Conservation (phyloP, 1,140 invertebrate species). For the Cydia fagiglandana region DNA sequence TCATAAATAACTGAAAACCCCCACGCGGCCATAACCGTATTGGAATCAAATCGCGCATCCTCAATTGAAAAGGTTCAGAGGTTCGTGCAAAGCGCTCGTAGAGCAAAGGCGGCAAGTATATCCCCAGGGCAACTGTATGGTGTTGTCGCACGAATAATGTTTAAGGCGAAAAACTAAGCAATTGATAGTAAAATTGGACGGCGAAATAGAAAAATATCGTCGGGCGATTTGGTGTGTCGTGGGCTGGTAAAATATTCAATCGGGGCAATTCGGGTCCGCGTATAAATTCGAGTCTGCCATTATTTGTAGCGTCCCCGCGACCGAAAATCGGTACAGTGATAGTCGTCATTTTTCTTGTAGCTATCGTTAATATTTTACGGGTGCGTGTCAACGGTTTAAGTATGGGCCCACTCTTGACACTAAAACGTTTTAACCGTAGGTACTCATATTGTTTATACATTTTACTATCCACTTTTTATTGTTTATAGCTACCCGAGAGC, state of each 20-base stretch:
- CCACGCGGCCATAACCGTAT: not conserved
- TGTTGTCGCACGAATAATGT: conserved; percentile 63
- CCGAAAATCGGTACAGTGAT: conserved; percentile 76
- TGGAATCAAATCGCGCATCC: not conserved
- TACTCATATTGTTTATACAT: conserved; percentile 77
- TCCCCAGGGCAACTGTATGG: conserved; percentile 25
- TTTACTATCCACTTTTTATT: conserved; percentile 75
- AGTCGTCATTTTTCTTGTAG: conserved; percentile 76
- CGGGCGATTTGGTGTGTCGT: conserved; percentile 72
- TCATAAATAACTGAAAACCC: not conserved
- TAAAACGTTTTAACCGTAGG: conserved; percentile 72
- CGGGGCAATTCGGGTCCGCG: conserved; percentile 74
- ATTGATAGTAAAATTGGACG: conserved; percentile 76
- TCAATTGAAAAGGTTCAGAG: conserved; percentile 3
- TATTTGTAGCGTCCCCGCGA: conserved; percentile 74
- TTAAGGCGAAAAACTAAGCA: conserved; percentile 76
- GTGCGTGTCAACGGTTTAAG: conserved; percentile 76
- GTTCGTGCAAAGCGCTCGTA: conserved; percentile 20
- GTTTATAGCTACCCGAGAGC: conserved; percentile 66
- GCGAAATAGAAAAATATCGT: conserved; percentile 76
- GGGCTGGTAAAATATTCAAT: conserved; percentile 78
- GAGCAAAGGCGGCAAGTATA: not conserved
- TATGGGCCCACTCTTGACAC: conserved; percentile 76
- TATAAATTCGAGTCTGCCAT: conserved; percentile 73
- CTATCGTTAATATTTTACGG: conserved; percentile 77